Conservation (phyloP, 2,797 vertebrate genomes). For the Podargus strigoides region DNA sequence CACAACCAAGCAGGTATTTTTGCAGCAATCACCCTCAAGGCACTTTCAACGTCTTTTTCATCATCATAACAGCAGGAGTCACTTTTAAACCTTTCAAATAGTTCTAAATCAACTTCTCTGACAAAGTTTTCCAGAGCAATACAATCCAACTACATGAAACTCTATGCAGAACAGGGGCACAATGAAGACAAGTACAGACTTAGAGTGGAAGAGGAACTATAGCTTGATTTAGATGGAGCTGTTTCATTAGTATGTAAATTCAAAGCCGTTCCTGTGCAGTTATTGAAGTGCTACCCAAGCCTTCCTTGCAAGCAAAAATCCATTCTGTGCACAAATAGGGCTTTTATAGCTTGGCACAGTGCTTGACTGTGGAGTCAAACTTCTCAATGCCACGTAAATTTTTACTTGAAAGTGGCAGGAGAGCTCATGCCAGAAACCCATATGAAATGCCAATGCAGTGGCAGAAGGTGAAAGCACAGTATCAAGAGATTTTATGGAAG, state of each 20-base stretch:
- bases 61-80: background rate
- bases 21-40: background rate
- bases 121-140: background rate
- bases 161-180: background rate
- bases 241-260: background rate
- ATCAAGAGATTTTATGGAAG: slow-evolving; percentile 20
- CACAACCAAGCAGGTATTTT: background rate
- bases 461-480: slow-evolving; percentile 2
- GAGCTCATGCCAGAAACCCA: slow-evolving; percentile 8
- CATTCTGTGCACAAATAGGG: background rate
- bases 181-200: background rate
- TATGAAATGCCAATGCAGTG: background rate
- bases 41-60: background rate
- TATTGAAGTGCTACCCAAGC: background rate
- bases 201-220: background rate
- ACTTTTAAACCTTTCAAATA: background rate
- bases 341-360: slow-evolving; percentile 1
- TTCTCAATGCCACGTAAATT: background rate
- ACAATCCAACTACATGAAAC: background rate
- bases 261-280: background rate
- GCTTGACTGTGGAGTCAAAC: background rate
- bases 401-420: slow-evolving; percentile 25
- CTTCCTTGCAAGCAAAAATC: background rate
- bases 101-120: background rate
- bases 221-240: background rate